phyloP scores from a whole-genome alignment of 2,113 vertebrate species.

The Cyanoramphus novaezelandiae region DNA sequence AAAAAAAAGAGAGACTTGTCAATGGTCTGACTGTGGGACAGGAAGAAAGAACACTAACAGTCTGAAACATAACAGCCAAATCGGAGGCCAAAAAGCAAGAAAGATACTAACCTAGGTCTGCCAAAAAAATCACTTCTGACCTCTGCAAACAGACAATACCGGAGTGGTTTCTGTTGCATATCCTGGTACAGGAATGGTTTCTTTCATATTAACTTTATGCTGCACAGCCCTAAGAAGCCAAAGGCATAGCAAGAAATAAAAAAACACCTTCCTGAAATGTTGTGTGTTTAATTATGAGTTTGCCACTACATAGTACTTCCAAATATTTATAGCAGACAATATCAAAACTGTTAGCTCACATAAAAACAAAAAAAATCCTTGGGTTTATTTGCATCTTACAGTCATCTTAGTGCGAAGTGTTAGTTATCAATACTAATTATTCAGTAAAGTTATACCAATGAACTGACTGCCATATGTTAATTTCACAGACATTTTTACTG shows the following conservation, averaged over 20 bases:
- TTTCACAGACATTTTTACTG: not conserved
- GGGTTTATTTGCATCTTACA: not conserved
- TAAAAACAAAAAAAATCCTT: not conserved
- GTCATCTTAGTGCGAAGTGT: not conserved
- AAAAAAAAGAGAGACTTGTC: not conserved
- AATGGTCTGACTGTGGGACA: not conserved
- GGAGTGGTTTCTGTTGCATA: not conserved
- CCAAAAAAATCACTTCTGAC: not conserved
- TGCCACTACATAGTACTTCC: not conserved
- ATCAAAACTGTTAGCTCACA: not conserved
- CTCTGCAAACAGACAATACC: not conserved
- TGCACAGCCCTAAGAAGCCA: not conserved
- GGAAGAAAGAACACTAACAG: not conserved
- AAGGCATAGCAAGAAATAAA: not conserved
- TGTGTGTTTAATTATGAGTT: not conserved
- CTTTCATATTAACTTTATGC: not conserved
- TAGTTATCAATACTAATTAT: not conserved
- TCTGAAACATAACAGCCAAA: not conserved
- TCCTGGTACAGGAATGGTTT: not conserved
- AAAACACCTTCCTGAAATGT: not conserved
- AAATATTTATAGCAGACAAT: not conserved
- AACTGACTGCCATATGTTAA: not conserved
- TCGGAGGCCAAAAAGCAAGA: not conserved
- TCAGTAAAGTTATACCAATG: not conserved
- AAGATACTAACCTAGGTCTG: not conserved